Evolutionary conservation across 2,113 vertebrate genomes (phyloP).

Genomic region (Protobothrops flavoviridis): DNA sequence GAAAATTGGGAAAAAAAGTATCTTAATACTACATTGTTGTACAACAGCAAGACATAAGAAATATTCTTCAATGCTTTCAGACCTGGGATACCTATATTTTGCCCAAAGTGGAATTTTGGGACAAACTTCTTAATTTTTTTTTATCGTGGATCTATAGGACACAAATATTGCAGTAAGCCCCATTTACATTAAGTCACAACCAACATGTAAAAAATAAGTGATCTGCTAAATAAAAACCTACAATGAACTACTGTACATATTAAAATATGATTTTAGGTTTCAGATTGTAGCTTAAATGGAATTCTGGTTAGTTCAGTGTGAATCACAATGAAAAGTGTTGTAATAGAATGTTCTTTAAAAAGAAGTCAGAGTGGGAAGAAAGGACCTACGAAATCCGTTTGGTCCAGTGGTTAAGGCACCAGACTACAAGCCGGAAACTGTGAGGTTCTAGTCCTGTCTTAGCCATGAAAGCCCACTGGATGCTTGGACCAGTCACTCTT

Average conservation of each 20-base stretch:
- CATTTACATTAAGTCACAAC: not conserved
- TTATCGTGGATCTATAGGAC: not conserved
- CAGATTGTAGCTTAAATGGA: not conserved
- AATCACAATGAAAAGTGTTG: not conserved
- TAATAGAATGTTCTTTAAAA: not conserved
- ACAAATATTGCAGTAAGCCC: not conserved
- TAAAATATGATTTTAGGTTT: slow-evolving; percentile 2
- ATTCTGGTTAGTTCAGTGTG: not conserved
- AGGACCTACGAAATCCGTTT: not conserved
- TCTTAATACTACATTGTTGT: slow-evolving; percentile 18
- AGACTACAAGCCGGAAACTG: not conserved
- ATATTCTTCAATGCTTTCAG: not conserved
- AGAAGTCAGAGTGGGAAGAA: not conserved
- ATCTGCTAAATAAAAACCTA: not conserved
- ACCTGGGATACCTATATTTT: not conserved
- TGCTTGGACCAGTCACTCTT: not conserved
- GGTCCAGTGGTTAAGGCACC: not conserved
- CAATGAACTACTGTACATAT: not conserved
- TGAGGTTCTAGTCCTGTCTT: not conserved
- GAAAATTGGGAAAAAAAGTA: slow-evolving; percentile 49
- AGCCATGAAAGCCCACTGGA: not conserved
- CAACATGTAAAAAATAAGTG: not conserved
- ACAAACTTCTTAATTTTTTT: not conserved
- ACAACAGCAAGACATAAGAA: not conserved
- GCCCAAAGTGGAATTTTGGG: not conserved